Evolutionary conservation across 2,888 invertebrate genomes (phyloP).

Genomic region (Polymixis lichenea): DNA sequence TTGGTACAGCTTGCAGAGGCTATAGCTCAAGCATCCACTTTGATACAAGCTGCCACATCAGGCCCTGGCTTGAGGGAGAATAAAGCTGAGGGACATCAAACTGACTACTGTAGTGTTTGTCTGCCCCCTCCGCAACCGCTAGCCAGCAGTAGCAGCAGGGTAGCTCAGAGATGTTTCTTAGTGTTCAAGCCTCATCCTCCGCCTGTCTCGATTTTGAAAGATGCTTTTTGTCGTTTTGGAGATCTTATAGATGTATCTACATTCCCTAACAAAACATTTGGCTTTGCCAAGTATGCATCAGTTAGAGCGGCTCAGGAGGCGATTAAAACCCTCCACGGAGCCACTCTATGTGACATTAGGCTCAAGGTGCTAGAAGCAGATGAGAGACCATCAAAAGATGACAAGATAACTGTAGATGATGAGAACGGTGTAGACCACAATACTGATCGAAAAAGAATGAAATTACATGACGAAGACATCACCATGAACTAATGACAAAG

Average conservation of each 20-base stretch:
- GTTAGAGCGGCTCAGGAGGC: slow-evolving; percentile 94
- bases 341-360: slow-evolving; percentile 94
- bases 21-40: slow-evolving; percentile 94
- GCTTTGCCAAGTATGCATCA: slow-evolving; percentile 97
- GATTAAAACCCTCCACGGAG: slow-evolving; percentile 93
- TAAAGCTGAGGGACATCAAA: slow-evolving; percentile 70
- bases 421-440: slow-evolving; percentile 70
- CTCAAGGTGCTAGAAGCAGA: slow-evolving; percentile 97
- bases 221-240: slow-evolving; percentile 97
- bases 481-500: slow-evolving; percentile 45
- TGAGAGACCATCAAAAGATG: slow-evolving; percentile 88
- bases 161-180: slow-evolving; percentile 93
- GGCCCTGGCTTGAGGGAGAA: slow-evolving; percentile 64
- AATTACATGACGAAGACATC: slow-evolving; percentile 68
- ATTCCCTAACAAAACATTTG: slow-evolving; percentile 97
- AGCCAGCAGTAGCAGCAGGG: slow-evolving; percentile 91
- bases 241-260: slow-evolving; percentile 97
- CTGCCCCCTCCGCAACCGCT: slow-evolving; percentile 94
- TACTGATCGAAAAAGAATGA: slow-evolving; percentile 79
- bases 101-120: slow-evolving; percentile 91
- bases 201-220: slow-evolving; percentile 93
- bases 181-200: slow-evolving; percentile 93
- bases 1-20: slow-evolving; percentile 93
- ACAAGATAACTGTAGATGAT: slow-evolving; percentile 69
- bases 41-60: slow-evolving; percentile 92